A percentile compares a stretch with the other conserved stretches of the same genome.
These are phyloP conservation scores for Glaucomys volans DNA, from an alignment of 2,113 vertebrate genomes.

Conservation along the genomic window DNA sequence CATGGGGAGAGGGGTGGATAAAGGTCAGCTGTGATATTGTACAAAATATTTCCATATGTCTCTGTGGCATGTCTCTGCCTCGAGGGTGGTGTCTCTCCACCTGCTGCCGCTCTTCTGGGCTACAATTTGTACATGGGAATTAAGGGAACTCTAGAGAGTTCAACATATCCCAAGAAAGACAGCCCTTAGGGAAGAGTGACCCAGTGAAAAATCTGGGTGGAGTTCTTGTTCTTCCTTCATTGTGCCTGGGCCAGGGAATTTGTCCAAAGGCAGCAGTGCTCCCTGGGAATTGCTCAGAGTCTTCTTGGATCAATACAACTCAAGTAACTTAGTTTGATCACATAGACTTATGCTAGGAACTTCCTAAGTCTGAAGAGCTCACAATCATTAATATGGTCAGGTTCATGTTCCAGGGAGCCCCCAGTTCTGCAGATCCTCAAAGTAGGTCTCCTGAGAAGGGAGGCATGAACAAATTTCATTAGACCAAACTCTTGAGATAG, in stretches of 20 bases:
- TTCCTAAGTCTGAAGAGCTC: background rate
- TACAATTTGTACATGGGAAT: background rate
- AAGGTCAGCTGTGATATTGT: constrained; percentile 22
- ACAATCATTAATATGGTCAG: background rate
- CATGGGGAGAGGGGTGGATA: background rate
- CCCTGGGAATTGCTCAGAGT: background rate
- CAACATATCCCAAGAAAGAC: background rate
- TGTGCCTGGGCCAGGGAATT: background rate
- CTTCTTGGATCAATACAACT: background rate
- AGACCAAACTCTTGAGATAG: background rate
- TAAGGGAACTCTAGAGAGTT: background rate
- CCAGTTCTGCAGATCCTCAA: background rate
- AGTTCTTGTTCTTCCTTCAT: background rate
- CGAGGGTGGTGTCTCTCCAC: background rate
- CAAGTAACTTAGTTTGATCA: background rate
- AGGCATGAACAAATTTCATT: background rate
- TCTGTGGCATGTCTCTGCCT: constrained; percentile 8
- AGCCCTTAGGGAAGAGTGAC: background rate
- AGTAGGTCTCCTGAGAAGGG: background rate
- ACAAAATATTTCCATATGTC: constrained; percentile 43
- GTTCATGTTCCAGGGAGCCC: background rate
- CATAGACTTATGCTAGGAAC: background rate
- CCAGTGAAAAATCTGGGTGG: background rate
- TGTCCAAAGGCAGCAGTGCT: background rate
- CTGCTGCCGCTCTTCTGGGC: constrained; percentile 14